Conservation (phyloP, 2,113 vertebrate species). For the Ariopsis seemanni region DNA sequence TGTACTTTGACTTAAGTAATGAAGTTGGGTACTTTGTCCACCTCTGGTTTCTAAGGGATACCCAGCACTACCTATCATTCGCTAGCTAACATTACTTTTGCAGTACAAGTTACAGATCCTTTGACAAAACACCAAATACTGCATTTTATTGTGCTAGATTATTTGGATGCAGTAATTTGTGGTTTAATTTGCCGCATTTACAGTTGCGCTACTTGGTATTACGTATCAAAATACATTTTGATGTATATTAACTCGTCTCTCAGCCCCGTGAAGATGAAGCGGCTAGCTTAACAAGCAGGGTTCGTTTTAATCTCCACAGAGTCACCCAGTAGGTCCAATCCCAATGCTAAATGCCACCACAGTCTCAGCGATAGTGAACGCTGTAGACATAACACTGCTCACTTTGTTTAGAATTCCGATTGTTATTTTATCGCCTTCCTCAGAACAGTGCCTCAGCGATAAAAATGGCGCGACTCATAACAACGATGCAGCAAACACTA, state of each 20-base stretch:
- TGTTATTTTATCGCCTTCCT: constrained; percentile 44
- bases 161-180: neutral
- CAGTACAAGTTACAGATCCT: neutral
- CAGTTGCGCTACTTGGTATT: neutral
- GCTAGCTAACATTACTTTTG: neutral
- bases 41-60: neutral
- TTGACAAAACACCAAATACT: neutral
- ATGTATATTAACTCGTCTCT: neutral
- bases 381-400: constrained; percentile 45
- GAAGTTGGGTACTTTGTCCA: no score
- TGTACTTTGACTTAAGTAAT: no score
- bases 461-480: constrained; percentile 18
- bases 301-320: neutral
- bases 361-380: constrained; percentile 1
- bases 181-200: neutral
- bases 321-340: constrained; percentile 19
- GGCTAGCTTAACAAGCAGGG: neutral
- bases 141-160: neutral
- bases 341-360: constrained; percentile 40
- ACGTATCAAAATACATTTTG: neutral
- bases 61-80: neutral
- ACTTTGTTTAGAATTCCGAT: constrained; percentile 42
- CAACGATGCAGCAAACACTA: neutral
- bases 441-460: constrained; percentile 11
- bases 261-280: neutral